A percentile compares a stretch with the other conserved stretches of the same genome.
phyloP scores from a whole-genome alignment of 2,888 invertebrate genomes.

The Calameuta idolon region DNA sequence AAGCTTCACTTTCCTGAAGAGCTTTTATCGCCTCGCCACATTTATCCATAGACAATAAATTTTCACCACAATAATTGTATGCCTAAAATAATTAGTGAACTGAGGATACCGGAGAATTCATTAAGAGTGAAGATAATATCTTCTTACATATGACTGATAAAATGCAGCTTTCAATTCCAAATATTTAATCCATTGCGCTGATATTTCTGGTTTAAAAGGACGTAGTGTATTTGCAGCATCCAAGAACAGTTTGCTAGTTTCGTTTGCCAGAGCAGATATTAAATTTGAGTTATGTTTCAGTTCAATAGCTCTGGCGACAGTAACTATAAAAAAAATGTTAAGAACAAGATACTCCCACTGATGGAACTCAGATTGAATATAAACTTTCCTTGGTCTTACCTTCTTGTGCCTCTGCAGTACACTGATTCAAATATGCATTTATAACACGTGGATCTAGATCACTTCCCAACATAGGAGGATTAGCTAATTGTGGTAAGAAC shows the following conservation, averaged over 20 bases:
- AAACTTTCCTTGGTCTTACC: conserved; percentile 41
- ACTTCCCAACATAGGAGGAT: conserved; percentile 64
- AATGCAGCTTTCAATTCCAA: conserved; percentile 72
- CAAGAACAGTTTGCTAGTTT: conserved; percentile 72
- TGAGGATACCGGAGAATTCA: neutral
- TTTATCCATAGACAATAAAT: conserved; percentile 72
- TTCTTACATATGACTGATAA: conserved; percentile 71
- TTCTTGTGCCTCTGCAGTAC: conserved; percentile 77
- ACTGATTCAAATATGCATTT: conserved; percentile 73
- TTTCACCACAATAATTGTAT: conserved; percentile 73
- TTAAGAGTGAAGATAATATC: neutral
- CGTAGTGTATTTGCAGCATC: conserved; percentile 70
- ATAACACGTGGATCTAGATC: conserved; percentile 72
- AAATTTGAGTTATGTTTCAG: conserved; percentile 72
- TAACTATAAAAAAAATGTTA: conserved; percentile 65
- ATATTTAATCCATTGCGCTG: conserved; percentile 73
- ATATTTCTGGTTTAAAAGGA: conserved; percentile 67
- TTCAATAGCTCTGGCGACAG: conserved; percentile 75
- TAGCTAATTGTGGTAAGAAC: conserved; percentile 59
- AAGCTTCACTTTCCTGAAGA: conserved; percentile 70
- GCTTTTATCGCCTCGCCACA: conserved; percentile 75
- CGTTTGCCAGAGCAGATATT: conserved; percentile 73
- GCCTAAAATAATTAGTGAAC: conserved; percentile 64
- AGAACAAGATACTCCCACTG: conserved; percentile 12
- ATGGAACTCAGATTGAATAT: neutral